These are phyloP conservation scores for Zaprionus obscuricornis DNA, from an alignment of 2,888 invertebrate species.

Conservation along the genomic window DNA sequence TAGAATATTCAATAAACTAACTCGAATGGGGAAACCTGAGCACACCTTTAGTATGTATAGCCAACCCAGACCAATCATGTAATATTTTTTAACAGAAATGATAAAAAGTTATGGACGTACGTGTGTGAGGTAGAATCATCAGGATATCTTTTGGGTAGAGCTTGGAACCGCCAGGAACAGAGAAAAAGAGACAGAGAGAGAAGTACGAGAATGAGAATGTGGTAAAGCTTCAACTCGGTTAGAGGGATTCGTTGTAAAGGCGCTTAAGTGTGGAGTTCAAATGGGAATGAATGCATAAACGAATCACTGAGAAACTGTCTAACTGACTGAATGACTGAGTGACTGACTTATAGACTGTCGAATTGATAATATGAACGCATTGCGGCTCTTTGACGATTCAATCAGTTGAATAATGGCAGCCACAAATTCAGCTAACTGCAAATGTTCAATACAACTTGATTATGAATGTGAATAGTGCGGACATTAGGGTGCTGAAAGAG, in stretches of 20 bases:
- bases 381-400: constrained; percentile 60
- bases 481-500: background rate
- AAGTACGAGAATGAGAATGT: too few species aligned
- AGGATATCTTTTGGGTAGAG: constrained; percentile 52
- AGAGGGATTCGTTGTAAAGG: constrained; percentile 3
- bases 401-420: constrained; percentile 72
- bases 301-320: constrained; percentile 34
- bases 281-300: constrained; percentile 64
- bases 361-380: constrained; percentile 52
- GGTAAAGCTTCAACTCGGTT: too few species aligned
- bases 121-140: constrained; percentile 20
- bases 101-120: constrained; percentile 65
- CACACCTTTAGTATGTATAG: too few species aligned
- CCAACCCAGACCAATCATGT: constrained; percentile 5
- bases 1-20: constrained; percentile 61
- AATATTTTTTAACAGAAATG: constrained; percentile 29
- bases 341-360: constrained; percentile 24
- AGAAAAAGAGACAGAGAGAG: too few species aligned
- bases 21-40: too few species aligned
- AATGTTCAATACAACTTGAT: constrained; percentile 79
- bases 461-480: constrained; percentile 52
- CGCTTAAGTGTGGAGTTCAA: constrained; percentile 29
- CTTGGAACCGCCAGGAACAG: constrained; percentile 22
- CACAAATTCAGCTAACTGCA: constrained; percentile 74
- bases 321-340: constrained; percentile 25